Percentiles rank a stretch among this genome's conserved stretches.
Evolutionary conservation across 2,113 vertebrate genomes (phyloP).

Genomic region (Dasyprocta punctata): DNA sequence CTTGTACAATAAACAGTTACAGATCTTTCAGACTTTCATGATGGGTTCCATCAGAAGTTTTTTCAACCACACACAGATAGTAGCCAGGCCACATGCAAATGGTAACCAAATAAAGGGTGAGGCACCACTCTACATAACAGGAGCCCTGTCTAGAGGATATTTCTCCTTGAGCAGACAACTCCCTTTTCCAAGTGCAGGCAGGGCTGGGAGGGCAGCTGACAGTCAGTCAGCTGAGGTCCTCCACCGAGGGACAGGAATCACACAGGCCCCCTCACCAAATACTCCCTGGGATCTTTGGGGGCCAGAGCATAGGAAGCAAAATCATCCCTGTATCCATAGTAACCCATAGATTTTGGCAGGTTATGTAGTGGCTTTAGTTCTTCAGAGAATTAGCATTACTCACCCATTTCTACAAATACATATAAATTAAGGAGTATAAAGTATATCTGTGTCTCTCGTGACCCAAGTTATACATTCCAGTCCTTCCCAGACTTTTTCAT

Average conservation of each 20-base stretch:
- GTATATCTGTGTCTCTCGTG: not conserved
- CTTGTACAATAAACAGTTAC: not conserved
- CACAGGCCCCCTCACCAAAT: not conserved
- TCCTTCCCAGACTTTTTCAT: not conserved
- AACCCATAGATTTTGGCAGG: not conserved
- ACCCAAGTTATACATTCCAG: not conserved
- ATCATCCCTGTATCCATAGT: too few relatives aligned
- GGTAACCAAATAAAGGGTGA: not conserved
- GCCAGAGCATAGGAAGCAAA: not conserved
- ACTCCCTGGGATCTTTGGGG: not conserved
- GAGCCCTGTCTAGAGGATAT: not conserved
- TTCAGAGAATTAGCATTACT: not conserved
- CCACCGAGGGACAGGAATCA: not conserved
- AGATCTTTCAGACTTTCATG: not conserved
- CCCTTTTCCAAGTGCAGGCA: accelerated
- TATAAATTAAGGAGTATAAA: not conserved
- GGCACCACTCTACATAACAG: not conserved
- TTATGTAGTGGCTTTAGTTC: not conserved
- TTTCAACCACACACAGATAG: not conserved
- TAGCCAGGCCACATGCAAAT: not conserved
- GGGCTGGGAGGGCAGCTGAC: not conserved
- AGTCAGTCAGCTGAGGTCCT: not conserved
- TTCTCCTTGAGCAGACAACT: not conserved
- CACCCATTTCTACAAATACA: not conserved
- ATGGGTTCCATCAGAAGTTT: not conserved